Conservation (phyloP, 2,797 vertebrate genomes). For the Peromyscus nudipes region DNA sequence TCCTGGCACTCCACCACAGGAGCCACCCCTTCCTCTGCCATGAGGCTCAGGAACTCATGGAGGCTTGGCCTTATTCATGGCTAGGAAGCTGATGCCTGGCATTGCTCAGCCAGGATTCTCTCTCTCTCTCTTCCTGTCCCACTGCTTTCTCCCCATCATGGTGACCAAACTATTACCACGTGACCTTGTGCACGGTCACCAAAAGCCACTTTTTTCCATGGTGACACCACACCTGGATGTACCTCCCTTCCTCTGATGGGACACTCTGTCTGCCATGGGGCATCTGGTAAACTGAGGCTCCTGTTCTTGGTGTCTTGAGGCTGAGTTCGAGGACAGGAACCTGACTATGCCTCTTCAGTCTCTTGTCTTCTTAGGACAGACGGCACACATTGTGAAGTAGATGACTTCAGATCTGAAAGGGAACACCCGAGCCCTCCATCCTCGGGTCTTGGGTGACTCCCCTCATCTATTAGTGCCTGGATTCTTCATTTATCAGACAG, state of each 20-base stretch:
- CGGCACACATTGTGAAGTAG: background rate
- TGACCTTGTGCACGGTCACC: background rate
- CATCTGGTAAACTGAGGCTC: background rate
- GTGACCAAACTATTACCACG: background rate
- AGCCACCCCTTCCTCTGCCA: background rate
- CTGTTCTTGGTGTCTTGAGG: background rate
- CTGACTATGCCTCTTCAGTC: fast-evolving
- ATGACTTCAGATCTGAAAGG: background rate
- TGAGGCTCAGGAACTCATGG: fast-evolving
- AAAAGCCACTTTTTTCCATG: background rate
- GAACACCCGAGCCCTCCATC: background rate
- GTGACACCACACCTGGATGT: background rate
- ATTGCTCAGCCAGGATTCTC: background rate
- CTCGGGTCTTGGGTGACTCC: background rate
- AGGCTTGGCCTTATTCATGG: background rate
- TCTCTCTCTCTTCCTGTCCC: background rate
- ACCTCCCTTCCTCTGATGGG: no score
- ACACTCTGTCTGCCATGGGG: background rate
- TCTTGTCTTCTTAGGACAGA: background rate
- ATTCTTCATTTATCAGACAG: background rate
- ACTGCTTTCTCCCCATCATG: fast-evolving
- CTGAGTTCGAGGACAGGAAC: background rate
- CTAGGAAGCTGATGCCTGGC: background rate
- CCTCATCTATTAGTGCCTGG: background rate
- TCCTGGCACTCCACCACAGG: no score